phyloP scores from a whole-genome alignment of 2,888 invertebrate genomes.

The Scaptomyza caliginosa region DNA sequence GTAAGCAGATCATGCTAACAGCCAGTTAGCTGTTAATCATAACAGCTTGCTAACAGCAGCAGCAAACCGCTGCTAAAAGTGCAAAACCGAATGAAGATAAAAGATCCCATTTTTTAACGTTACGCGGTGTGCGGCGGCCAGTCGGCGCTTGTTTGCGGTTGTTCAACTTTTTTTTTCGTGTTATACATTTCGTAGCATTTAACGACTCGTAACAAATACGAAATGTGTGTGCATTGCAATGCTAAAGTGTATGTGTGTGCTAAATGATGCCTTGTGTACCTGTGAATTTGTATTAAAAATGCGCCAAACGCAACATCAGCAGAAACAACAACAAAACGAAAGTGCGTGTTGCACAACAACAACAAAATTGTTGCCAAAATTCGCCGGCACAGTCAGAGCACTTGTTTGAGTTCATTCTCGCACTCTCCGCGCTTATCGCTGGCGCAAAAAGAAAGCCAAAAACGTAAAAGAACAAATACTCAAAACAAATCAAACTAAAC shows the following conservation, averaged over 20 bases:
- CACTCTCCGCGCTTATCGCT: conserved; percentile 25
- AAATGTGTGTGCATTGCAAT: conserved; percentile 8
- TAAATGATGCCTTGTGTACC: conserved; percentile 12
- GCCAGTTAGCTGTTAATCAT: conserved; percentile 19
- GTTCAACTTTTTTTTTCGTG: conserved; percentile 36
- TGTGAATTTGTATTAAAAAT: conserved; percentile 51
- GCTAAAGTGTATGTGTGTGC: conserved; percentile 3
- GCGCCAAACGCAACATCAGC: conserved; percentile 54
- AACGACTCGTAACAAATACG: conserved; percentile 23
- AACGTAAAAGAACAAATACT: conserved; percentile 7
- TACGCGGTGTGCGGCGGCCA: conserved; percentile 59
- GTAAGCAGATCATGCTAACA: conserved; percentile 17
- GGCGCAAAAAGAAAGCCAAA: conserved; percentile 21
- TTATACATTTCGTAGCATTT: conserved; percentile 29
- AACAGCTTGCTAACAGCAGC: conserved; percentile 31
- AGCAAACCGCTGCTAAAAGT: conserved; percentile 18
- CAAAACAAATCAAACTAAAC: conserved; percentile 12
- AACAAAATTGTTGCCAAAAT: conserved; percentile 43
- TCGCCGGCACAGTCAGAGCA: conserved; percentile 48
- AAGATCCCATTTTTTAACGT: conserved; percentile 48
- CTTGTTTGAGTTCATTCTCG: conserved; percentile 51
- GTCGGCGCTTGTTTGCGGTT: conserved; percentile 55
- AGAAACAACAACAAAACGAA: conserved; percentile 24
- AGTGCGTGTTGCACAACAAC: conserved; percentile 36
- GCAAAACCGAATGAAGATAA: conserved; percentile 42